phyloP scores from a whole-genome alignment of 2,113 vertebrate species.

The Syrmaticus mikado region DNA sequence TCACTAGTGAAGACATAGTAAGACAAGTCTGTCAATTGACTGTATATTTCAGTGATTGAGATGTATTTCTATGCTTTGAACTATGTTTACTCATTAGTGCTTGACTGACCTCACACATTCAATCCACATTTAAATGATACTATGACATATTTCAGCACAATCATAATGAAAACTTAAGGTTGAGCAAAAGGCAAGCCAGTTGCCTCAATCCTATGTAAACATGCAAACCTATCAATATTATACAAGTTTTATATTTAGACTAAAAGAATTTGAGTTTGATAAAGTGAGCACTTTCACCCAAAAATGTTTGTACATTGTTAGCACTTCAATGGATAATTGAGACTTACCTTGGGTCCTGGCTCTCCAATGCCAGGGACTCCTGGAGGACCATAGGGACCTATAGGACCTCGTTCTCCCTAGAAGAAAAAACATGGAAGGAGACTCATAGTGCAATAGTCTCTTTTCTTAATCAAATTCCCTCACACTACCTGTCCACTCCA shows the following conservation, averaged over 20 bases:
- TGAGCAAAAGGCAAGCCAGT: neutral
- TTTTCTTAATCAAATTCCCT: neutral
- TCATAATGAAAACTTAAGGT: neutral
- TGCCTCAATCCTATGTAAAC: neutral
- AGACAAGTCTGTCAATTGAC: neutral
- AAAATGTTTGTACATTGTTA: neutral
- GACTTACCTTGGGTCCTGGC: constrained; percentile 86
- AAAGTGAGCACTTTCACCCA: neutral
- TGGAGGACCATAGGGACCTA: constrained; percentile 81
- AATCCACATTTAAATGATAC: neutral
- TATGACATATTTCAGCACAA: neutral
- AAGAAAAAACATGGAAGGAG: neutral
- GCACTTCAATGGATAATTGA: neutral
- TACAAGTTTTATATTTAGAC: neutral
- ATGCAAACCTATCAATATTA: neutral
- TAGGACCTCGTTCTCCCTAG: constrained; percentile 80
- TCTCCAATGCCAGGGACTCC: constrained; percentile 83
- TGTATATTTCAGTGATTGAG: neutral
- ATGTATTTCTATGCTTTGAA: neutral
- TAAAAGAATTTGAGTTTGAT: neutral
- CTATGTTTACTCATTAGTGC: neutral
- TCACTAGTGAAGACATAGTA: neutral
- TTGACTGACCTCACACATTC: neutral
- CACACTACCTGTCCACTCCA: neutral
- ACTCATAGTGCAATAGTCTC: neutral